Percentiles rank a stretch among this genome's conserved stretches.
Evolutionary conservation across 2,888 invertebrate genomes (phyloP).

Genomic region (Calliopum simillimum): DNA sequence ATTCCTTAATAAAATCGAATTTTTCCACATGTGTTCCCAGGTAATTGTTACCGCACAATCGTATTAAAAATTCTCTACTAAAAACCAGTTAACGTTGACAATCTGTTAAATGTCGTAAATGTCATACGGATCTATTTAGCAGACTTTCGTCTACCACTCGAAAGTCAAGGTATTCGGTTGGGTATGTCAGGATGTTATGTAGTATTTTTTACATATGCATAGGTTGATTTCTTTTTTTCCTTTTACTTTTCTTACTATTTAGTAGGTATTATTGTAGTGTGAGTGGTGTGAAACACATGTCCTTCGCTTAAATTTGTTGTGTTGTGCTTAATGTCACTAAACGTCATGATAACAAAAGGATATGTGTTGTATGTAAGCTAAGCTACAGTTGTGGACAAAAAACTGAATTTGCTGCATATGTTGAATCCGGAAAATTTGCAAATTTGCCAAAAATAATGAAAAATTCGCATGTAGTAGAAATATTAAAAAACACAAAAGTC

Average conservation of each 20-base stretch:
- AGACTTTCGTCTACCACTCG: background rate
- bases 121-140: no score
- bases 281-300: conserved; percentile 22
- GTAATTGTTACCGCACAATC: background rate
- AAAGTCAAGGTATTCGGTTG: background rate
- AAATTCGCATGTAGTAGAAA: no score
- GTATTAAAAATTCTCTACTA: background rate
- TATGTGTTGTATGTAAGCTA: no score
- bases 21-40: no score
- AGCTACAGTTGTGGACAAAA: background rate
- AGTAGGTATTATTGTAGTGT: background rate
- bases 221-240: background rate
- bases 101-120: background rate
- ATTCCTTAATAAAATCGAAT: no score
- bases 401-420: no score
- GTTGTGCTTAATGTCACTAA: conserved; percentile 14
- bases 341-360: conserved; percentile 5
- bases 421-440: no score
- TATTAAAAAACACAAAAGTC: no score
- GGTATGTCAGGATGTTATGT: background rate
- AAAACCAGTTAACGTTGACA: background rate
- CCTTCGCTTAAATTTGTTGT: conserved; percentile 19
- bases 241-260: no score
- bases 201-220: background rate
- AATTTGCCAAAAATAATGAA: no score